Evolutionary conservation across 2,888 invertebrate genomes (phyloP).

Genomic region (Amorpha juglandis): DNA sequence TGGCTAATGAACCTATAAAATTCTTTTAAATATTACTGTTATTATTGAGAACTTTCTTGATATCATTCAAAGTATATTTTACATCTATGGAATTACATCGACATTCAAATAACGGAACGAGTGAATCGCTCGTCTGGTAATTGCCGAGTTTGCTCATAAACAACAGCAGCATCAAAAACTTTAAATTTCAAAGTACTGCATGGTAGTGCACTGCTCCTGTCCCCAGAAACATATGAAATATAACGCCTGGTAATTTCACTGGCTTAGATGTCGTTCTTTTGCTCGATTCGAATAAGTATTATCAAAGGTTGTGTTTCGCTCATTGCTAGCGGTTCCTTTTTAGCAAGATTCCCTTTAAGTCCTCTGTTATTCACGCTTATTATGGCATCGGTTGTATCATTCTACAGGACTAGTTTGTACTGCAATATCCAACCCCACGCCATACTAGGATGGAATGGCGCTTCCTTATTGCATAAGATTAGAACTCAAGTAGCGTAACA

Average conservation of each 20-base stretch:
- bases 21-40: not conserved
- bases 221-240: no score
- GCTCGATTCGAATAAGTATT: not conserved
- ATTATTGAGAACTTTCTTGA: no score
- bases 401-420: slow-evolving; percentile 38
- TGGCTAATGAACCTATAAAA: not conserved
- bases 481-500: slow-evolving; percentile 17
- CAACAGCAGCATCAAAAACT: no score
- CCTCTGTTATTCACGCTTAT: slow-evolving; percentile 43
- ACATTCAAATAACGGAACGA: no score
- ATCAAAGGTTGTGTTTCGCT: not conserved
- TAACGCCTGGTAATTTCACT: no score
- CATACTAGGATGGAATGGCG: slow-evolving; percentile 22
- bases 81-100: no score
- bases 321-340: not conserved
- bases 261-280: no score
- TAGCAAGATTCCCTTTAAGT: slow-evolving; percentile 34
- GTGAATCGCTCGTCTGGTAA: no score
- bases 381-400: slow-evolving; percentile 44
- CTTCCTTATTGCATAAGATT: slow-evolving; percentile 25
- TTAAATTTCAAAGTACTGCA: no score
- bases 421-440: slow-evolving; percentile 18
- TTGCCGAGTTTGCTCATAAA: no score
- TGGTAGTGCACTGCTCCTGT: no score
- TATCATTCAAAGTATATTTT: no score